phyloP scores from a whole-genome alignment of 2,888 invertebrate genomes.

The Cantharis rustica region DNA sequence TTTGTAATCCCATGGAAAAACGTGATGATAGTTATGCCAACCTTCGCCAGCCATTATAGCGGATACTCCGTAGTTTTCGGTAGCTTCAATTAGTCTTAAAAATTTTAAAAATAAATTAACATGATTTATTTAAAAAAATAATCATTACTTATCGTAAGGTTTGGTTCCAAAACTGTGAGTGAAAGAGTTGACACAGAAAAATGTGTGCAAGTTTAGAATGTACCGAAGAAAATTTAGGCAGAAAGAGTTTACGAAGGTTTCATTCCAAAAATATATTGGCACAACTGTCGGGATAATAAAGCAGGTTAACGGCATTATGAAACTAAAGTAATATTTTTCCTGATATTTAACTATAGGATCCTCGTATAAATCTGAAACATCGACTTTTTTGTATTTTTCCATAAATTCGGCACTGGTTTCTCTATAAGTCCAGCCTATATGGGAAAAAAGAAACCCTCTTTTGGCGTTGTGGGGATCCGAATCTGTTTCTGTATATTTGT shows the following conservation, averaged over 20 bases:
- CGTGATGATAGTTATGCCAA: conserved; percentile 88
- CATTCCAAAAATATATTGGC: not conserved
- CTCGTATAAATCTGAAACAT: not conserved
- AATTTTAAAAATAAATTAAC: not conserved
- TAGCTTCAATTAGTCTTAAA: conserved; percentile 67
- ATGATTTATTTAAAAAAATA: not conserved
- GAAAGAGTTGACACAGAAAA: conserved; percentile 90
- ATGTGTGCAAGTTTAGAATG: conserved; percentile 78
- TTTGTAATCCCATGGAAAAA: conserved; percentile 85
- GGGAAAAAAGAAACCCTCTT: not conserved
- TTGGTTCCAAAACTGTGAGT: conserved; percentile 82
- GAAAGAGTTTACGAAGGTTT: conserved; percentile 48
- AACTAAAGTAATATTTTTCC: not conserved
- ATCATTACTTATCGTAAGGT: conserved; percentile 71
- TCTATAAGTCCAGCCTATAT: not conserved
- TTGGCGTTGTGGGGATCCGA: not conserved
- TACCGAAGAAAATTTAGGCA: conserved; percentile 78
- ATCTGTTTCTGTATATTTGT: conserved; percentile 1
- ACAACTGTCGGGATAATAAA: not conserved
- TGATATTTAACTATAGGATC: not conserved
- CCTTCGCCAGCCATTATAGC: conserved; percentile 75
- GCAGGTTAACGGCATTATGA: not conserved
- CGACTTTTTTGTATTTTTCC: not conserved
- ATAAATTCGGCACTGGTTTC: not conserved
- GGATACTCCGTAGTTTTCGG: conserved; percentile 72